Percentiles rank a stretch among this genome's conserved stretches.
phyloP scores from a whole-genome alignment of 1,140 invertebrate genomes.

The Drosophila simulans region DNA sequence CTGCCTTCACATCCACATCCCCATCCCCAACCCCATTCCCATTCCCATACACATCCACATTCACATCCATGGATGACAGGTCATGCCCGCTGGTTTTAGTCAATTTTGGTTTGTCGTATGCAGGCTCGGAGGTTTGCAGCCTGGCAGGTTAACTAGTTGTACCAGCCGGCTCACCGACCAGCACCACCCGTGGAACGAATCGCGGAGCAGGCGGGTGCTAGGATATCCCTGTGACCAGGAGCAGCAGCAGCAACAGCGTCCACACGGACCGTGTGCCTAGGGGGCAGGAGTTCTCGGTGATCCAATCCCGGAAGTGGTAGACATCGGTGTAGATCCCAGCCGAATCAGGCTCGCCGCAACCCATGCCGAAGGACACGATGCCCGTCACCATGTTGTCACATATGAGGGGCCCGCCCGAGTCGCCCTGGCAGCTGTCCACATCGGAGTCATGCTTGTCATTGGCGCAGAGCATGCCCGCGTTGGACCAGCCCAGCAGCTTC shows the following conservation, averaged over 20 bases:
- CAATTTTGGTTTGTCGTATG: conserved; percentile 69
- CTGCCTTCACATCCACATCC: conserved; percentile 1
- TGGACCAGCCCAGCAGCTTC: neutral
- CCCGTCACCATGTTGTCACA: conserved; percentile 84
- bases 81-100: conserved; percentile 48
- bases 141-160: neutral
- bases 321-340: conserved; percentile 91
- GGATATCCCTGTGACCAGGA: neutral
- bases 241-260: neutral
- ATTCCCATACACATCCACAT: neutral
- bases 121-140: conserved; percentile 35
- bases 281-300: conserved; percentile 34
- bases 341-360: conserved; percentile 87
- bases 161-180: neutral
- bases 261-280: too few relatives aligned
- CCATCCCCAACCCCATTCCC: neutral
- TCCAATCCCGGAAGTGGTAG: conserved; percentile 86
- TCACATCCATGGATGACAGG: conserved; percentile 6
- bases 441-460: conserved; percentile 35
- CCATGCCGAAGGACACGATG: conserved; percentile 88
- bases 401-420: conserved; percentile 72
- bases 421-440: conserved; percentile 68
- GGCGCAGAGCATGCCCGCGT: conserved; percentile 62
- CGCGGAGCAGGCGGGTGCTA: neutral
- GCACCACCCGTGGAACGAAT: conserved; percentile 21